Base-by-base conservation (phyloP, 2,113 vertebrate genomes). In the Cettia cetti region DNA sequence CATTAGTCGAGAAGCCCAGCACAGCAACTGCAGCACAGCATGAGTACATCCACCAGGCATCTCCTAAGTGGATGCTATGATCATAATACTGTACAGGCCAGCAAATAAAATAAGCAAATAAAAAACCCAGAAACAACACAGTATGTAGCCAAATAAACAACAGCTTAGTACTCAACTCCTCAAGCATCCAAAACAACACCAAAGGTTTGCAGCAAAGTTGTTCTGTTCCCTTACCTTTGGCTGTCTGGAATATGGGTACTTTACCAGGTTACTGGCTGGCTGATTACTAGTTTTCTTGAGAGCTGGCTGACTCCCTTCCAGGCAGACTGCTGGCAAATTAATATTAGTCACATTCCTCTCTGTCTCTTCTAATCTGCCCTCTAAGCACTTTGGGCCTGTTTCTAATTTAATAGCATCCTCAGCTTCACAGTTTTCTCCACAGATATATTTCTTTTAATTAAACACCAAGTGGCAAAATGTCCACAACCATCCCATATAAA, bases 241-340 rank as follows among this genome's bases (percentile, higher is more conserved):
- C 88, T 95, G 80, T 89, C 80, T 93, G 94, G 76, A 92, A 86
- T 78, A 95, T 7, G 71, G 75, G 56, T 60, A 86, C 76, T 63
- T 90, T 90, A 95, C 88, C 95, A 93, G 79, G 79, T 80, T 93
- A 97, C 45, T 93, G 90, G 92, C 85, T 96, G 95, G 92, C 89
- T 95, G 90, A 94, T 2, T 91, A 92, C 87, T 91, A 96, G 87
- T 91, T 95, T 94, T 83, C 93, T 90, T 50, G 90, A 97, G 82
- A 92, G 85, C 71, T 94, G 93, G 90, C 85, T 94, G 94, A 65
- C 53, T 83, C 79, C 66, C 64, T 88, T 95, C 88, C 94, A 86
- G 88, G 94, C 79, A 96, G 88, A 96, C 96, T 96, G 94, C 90
- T 97, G 95, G 95, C 90, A 97, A 90, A 96, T 93, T 94, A 63